phyloP scores from a whole-genome alignment of 2,797 vertebrate species.

The Enoplosus armatus region DNA sequence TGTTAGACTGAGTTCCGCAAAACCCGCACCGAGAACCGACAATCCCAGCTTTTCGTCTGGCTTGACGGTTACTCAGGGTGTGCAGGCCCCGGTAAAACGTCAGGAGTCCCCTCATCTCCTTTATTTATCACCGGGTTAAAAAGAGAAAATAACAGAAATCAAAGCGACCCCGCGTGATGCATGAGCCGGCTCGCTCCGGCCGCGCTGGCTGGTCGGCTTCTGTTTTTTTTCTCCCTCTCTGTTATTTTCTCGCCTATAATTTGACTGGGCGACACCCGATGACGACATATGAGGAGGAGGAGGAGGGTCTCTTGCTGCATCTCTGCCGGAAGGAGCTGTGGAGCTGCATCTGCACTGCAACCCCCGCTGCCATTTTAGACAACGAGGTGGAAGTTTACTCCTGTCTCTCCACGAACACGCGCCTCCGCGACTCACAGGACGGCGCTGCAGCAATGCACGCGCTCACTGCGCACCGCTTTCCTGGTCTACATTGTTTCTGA shows the following conservation, averaged over 20 bases:
- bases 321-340: constrained; percentile 47
- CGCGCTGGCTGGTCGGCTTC: constrained; percentile 42
- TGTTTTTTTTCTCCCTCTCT: not conserved
- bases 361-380: constrained; percentile 83
- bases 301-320: constrained; percentile 53
- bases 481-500: accelerated
- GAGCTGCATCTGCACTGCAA: constrained; percentile 62
- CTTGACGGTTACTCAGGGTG: constrained; percentile 70
- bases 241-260: constrained; percentile 24
- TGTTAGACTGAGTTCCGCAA: constrained; percentile 78
- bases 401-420: not conserved
- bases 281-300: constrained; percentile 66
- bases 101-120: constrained; percentile 79
- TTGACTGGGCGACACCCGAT: constrained; percentile 63
- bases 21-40: constrained; percentile 79
- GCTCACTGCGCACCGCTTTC: not conserved
- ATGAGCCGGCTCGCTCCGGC: constrained; percentile 73
- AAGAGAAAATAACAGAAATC: not conserved
- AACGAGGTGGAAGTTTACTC: constrained; percentile 46
- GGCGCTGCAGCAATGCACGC: not conserved
- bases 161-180: constrained; percentile 2
- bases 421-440: not conserved
- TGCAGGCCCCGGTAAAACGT: constrained; percentile 70
- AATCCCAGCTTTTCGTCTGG: constrained; percentile 64
- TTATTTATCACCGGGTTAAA: constrained; percentile 35